Evolutionary conservation across 2,888 invertebrate species (phyloP), one percentile per base, ranked within the genome.

Genomic region (Apodemia hepburni): DNA sequence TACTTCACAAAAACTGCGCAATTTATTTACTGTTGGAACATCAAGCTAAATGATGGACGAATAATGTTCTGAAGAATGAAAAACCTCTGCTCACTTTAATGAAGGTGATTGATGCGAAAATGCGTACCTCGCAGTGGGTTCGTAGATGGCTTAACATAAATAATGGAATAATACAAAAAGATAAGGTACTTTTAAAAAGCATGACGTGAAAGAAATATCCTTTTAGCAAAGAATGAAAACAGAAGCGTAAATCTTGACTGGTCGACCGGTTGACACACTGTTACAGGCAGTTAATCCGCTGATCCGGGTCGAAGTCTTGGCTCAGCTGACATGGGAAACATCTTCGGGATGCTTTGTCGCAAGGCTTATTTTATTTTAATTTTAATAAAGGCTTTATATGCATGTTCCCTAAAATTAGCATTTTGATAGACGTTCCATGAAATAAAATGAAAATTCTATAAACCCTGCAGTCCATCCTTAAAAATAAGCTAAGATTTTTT

Each of bases 221-320:
- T 76, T 78, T 77, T 76, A 80, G 78, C 76, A 73, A 74, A 76
- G 79, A 81, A 79, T 78, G 80, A 80, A 81, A 85, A 81, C 78
- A 79, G 76, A 77, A 76, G 79, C 83, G 81, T 86, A 85, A 86
- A 86, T 87, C 87, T 85, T 84, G 76, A 76, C 74, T 78, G 80
- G 78, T 76, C 79, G 81, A 78, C 78, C 77, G 80, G 80, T 77
- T 85, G 84, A 85, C 85, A 84, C 76, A 79, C 78, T 83, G 87
- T 85, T 85, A 84, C 86, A 85, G 84, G 82, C 85, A 84, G 85
- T 85, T 86, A 87, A 87, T 86, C 87, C 83, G 75, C 75, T 84
- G 87, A 87, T 81, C 79, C 79, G 85, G 85, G 85, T 78, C 76
- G 76, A 79, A 77, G 77, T 74, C 74, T 71, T 73, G 78, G 79